A percentile compares a stretch with the other conserved stretches of the same genome.
Evolutionary conservation across 1,140 invertebrate species (phyloP).

Genomic region (Drusus annulatus): DNA sequence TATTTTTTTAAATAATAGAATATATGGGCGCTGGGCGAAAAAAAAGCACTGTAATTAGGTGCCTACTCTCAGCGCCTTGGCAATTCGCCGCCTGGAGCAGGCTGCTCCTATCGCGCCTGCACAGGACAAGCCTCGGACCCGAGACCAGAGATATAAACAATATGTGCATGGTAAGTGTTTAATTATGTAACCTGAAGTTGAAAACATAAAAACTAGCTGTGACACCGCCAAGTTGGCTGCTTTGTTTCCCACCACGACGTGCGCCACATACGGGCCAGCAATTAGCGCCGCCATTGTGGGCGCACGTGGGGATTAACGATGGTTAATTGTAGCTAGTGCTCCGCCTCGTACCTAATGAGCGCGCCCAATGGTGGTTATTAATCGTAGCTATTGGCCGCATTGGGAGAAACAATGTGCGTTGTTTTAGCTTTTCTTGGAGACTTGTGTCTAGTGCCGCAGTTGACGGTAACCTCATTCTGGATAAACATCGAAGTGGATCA

Average conservation of each 20-base stretch:
- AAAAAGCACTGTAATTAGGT: no score
- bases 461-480: no score
- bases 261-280: constrained; percentile 10
- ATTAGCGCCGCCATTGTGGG: constrained; percentile 12
- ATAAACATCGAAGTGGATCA: no score
- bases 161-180: not conserved
- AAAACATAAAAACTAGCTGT: no score
- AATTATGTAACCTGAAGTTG: not conserved
- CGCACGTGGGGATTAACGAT: constrained; percentile 1
- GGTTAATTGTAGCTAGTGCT: constrained; percentile 10
- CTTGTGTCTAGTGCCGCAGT: no score
- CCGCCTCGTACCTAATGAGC: constrained; percentile 1
- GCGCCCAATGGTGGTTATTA: not conserved
- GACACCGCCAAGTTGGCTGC: not conserved
- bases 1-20: no score
- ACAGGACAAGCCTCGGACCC: no score
- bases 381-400: constrained; percentile 5
- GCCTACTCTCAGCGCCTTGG: no score
- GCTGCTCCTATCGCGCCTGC: no score
- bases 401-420: not conserved
- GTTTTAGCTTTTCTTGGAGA: not conserved
- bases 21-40: no score
- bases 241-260: constrained; percentile 4
- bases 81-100: no score
- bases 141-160: no score